A percentile compares a stretch with the other conserved stretches of the same genome.
phyloP scores from a whole-genome alignment of 1,140 invertebrate species.

The Hylaeus anthracinus region DNA sequence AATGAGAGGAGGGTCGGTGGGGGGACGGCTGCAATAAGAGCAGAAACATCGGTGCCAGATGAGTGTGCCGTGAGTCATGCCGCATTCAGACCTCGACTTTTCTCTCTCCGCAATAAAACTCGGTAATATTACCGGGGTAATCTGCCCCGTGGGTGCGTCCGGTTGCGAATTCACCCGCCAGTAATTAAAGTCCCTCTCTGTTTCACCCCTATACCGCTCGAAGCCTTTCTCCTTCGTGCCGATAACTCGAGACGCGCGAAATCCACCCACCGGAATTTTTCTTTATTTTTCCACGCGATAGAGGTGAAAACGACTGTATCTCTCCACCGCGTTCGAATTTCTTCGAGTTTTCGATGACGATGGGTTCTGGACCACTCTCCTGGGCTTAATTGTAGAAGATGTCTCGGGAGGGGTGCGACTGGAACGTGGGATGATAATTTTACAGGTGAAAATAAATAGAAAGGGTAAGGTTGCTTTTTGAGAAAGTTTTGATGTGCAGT shows the following conservation, averaged over 20 bases:
- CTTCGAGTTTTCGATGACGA: too few relatives aligned
- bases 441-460: too few relatives aligned
- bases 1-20: slow-evolving; percentile 12
- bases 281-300: not conserved
- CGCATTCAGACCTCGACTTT: slow-evolving; percentile 54
- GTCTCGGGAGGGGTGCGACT: too few relatives aligned
- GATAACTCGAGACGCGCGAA: slow-evolving; percentile 37
- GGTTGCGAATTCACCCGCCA: slow-evolving; percentile 57
- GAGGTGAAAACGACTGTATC: too few relatives aligned
- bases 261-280: not conserved
- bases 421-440: too few relatives aligned
- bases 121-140: slow-evolving; percentile 68
- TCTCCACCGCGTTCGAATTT: too few relatives aligned
- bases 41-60: slow-evolving; percentile 63
- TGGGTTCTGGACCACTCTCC: too few relatives aligned
- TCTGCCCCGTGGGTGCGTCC: slow-evolving; percentile 65
- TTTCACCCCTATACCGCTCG: not conserved
- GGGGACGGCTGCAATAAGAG: slow-evolving; percentile 59
- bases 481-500: too few relatives aligned
- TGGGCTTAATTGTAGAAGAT: too few relatives aligned
- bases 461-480: too few relatives aligned
- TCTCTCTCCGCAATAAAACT: slow-evolving; percentile 66
- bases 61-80: slow-evolving; percentile 67
- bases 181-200: slow-evolving; percentile 61
- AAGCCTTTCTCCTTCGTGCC: not conserved